Percentiles rank a stretch among this genome's conserved stretches.
These are phyloP conservation scores for Sinonovacula constricta DNA, from an alignment of 1,140 invertebrate genomes.

Conservation along the genomic window DNA sequence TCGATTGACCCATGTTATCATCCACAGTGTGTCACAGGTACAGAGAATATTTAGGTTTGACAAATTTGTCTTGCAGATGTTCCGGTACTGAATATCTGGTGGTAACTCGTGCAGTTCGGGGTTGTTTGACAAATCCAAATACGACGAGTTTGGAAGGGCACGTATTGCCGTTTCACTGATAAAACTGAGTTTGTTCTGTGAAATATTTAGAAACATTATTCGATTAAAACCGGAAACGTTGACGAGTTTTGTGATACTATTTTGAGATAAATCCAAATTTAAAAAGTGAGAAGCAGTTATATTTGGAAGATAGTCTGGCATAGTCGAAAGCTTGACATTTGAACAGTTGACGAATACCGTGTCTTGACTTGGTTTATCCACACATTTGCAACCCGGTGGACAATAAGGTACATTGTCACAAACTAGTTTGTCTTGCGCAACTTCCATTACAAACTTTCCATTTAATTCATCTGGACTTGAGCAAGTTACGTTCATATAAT, in stretches of 20 bases:
- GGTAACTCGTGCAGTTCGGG: constrained; percentile 2
- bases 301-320: constrained; percentile 15
- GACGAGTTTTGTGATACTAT: constrained; percentile 1
- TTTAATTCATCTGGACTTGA: background rate
- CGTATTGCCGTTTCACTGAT: background rate
- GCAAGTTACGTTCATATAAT: constrained; percentile 22
- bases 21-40: constrained; percentile 24
- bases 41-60: constrained; percentile 10
- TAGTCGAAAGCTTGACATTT: background rate
- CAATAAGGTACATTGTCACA: background rate
- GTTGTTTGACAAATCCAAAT: constrained; percentile 35
- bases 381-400: constrained; percentile 24
- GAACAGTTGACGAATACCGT: constrained; percentile 31
- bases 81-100: constrained; percentile 11
- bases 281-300: constrained; percentile 11
- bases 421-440: background rate
- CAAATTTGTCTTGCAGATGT: constrained; percentile 25
- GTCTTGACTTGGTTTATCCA: constrained; percentile 25
- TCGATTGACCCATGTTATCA: constrained; percentile 14
- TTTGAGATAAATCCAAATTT: constrained; percentile 20
- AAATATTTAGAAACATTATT: constrained; percentile 9
- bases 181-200: background rate
- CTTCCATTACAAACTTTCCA: background rate
- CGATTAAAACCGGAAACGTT: constrained; percentile 2
- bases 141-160: constrained; percentile 10